A percentile compares a stretch with the other conserved stretches of the same genome.
These are phyloP conservation scores for Sanderia malayensis DNA, from an alignment of 30 jellyfish, hydroid and myxozoan species.

Conservation along the genomic window DNA sequence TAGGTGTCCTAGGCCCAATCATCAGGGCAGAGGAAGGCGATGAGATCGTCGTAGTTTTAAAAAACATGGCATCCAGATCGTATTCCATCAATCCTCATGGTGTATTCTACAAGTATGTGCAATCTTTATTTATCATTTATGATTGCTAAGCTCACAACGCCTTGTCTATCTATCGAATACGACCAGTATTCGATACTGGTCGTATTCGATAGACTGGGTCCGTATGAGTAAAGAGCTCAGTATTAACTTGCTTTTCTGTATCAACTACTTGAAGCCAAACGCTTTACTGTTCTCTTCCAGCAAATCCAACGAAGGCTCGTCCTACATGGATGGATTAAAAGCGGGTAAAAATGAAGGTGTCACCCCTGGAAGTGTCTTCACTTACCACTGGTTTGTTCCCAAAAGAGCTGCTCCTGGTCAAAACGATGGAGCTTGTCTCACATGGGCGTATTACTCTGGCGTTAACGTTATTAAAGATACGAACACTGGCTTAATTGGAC, in stretches of 20 bases:
- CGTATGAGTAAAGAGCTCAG: too few species aligned
- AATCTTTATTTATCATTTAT: too few species aligned
- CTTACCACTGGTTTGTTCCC: conserved; percentile 56
- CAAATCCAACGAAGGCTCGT: conserved; percentile 33
- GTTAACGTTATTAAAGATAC: conserved; percentile 58
- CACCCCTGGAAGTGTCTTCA: conserved; percentile 37
- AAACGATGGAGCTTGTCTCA: conserved; percentile 56
- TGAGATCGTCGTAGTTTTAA: conserved; percentile 38
- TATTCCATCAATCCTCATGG: conserved; percentile 66
- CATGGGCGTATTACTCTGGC: conserved; percentile 57
- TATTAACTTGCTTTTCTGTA: too few species aligned
- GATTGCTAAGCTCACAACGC: too few species aligned
- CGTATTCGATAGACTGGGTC: too few species aligned
- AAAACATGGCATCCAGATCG: conserved; percentile 55
- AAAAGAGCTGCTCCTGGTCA: conserved; percentile 67
- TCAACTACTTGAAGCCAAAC: too few species aligned
- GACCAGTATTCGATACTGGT: too few species aligned
- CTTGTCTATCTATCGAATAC: too few species aligned
- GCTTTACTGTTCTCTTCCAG: neutral
- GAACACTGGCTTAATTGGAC: conserved; percentile 54
- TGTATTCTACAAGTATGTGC: conserved; percentile 34
- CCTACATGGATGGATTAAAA: conserved; percentile 24
- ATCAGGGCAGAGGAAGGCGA: conserved; percentile 76
- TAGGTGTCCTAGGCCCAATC: conserved; percentile 65
- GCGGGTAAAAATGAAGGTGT: neutral